phyloP scores from a whole-genome alignment of 2,797 vertebrate genomes.

The Phylloscopus collybita region DNA sequence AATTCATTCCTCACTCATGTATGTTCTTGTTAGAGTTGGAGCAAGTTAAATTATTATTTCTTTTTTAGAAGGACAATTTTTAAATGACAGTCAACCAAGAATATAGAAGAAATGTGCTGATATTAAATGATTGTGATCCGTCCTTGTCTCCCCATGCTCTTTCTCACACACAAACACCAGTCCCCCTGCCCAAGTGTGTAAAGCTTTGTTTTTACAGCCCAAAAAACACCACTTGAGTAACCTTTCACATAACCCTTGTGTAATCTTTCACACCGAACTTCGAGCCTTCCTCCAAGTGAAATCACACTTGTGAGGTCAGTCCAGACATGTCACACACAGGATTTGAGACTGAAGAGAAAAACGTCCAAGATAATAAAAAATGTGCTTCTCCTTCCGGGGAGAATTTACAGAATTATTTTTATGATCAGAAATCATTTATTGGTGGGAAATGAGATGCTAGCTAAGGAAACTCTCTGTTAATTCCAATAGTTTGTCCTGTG shows the following conservation, averaged over 20 bases:
- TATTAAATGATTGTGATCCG: neutral
- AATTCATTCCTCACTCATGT: neutral
- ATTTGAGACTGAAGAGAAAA: neutral
- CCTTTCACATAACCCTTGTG: neutral
- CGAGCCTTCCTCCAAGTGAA: neutral
- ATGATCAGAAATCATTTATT: slow-evolving; percentile 10
- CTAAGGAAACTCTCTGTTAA: neutral
- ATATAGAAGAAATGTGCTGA: neutral
- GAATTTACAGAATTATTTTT: neutral
- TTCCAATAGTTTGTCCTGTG: neutral
- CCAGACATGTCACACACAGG: neutral
- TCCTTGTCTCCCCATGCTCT: neutral
- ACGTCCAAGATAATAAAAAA: neutral
- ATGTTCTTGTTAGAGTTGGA: neutral
- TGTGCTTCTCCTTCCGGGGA: neutral
- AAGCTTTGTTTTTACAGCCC: neutral
- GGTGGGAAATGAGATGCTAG: slow-evolving; percentile 13
- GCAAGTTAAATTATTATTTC: neutral
- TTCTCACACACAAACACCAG: neutral
- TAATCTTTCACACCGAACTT: neutral
- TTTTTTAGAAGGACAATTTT: neutral
- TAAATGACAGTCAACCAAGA: neutral
- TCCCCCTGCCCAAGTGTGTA: neutral
- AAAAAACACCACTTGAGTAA: neutral
- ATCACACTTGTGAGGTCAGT: neutral